Evolutionary conservation across 2,888 invertebrate species (phyloP), one percentile per base, ranked within the genome.

Genomic region (Orthosia incerta): DNA sequence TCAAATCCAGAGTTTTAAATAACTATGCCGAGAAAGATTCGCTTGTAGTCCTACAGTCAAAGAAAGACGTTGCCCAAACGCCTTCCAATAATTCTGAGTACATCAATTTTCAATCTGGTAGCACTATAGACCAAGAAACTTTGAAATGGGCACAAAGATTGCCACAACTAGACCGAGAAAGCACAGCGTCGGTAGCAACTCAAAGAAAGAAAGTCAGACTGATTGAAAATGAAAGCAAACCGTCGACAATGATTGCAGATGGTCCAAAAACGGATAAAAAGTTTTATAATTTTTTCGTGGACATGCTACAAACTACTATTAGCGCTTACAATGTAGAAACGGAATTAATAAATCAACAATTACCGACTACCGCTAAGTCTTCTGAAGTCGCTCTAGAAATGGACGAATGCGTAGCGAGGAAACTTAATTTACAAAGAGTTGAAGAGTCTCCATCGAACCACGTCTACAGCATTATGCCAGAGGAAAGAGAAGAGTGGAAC

Each of bases 261-360:
- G 74, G 85, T 0, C 69, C 72, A 4, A 79, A 81, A 0, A 88
- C 79, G 71, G 90, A 93, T 11, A 90, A 89, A 23, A 86, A 88
- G 15, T 57, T 95, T 0, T 94, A 93, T 63, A 92, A 93, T 63
- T 91, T 95, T 63, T 94, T 94, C 62, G 91, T 94, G 0, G 93
- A 95, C 83, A 65, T 95, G 13, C 61, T 95, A 5, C 91, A 94
- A 79, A 91, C 91, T 0, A 92, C 93, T 0, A 89, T 94, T 1
- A 91, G 85, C 66, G 90, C 89, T 2, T 92, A 91, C 61, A 91
- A 93, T 39, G 86, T 89, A 0, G 87, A 90, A 59, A 68, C 86
- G 0, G 84, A 89, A 2, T 76, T 71, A n/a, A 12, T 15, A 2
- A 79, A 80, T 46, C 69, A 74, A 18, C 57, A 69, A 4, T 16